Conservation (phyloP, 2,797 vertebrate genomes). For the Acrossocheilus fasciatus region DNA sequence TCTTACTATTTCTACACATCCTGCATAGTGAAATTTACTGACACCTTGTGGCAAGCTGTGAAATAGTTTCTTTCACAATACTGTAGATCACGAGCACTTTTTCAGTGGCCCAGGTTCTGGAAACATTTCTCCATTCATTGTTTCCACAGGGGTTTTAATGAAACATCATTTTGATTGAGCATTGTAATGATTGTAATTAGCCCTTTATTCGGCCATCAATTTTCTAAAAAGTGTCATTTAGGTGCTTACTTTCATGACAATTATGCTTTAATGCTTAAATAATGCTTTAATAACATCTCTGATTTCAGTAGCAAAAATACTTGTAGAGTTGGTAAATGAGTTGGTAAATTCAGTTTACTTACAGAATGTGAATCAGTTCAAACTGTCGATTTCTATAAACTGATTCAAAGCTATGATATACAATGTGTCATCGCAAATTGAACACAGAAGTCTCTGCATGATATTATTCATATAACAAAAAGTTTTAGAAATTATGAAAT, state of each 20-base stretch:
- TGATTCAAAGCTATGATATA: background rate
- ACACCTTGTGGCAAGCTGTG: conserved; percentile 40
- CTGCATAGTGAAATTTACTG: conserved; percentile 26
- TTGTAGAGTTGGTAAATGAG: background rate
- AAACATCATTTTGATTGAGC: background rate
- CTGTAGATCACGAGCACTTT: background rate
- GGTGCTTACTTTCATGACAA: background rate
- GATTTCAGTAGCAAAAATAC: background rate
- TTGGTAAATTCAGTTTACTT: background rate
- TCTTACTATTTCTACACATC: background rate
- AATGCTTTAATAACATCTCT: background rate
- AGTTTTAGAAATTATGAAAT: background rate
- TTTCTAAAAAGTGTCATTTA: background rate
- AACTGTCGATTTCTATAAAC: background rate
- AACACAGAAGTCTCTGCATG: background rate
- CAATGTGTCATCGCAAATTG: background rate
- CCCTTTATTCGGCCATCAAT: background rate
- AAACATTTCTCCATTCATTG: background rate
- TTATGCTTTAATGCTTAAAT: background rate
- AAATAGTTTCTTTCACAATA: background rate
- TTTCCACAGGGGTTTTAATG: background rate
- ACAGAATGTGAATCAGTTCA: background rate
- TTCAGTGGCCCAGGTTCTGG: background rate
- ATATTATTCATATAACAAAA: background rate
- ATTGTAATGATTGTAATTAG: background rate